Percentiles rank a stretch among this genome's conserved stretches.
phyloP scores from a whole-genome alignment of 2,113 vertebrate genomes.

The Microtus oregoni region DNA sequence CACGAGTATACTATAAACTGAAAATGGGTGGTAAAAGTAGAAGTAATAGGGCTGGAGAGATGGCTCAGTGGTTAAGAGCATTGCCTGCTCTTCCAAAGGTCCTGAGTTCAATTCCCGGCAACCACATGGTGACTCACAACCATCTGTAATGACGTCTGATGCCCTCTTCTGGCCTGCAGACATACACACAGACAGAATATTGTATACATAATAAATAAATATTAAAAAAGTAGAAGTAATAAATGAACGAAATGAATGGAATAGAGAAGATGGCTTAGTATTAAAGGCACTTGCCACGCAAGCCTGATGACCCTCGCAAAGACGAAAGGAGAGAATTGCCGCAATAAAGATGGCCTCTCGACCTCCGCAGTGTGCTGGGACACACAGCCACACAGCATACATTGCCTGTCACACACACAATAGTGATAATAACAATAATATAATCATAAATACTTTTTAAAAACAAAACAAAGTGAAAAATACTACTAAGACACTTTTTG shows the following conservation, averaged over 20 bases:
- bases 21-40: neutral
- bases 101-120: no score
- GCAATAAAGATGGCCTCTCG: neutral
- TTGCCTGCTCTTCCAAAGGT: no score
- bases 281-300: neutral
- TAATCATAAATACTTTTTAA: neutral
- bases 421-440: neutral
- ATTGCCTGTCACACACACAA: neutral
- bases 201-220: no score
- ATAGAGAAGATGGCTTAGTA: neutral
- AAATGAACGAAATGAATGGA: neutral
- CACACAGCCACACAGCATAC: neutral
- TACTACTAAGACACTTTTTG: neutral
- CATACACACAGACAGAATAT: no score
- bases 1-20: no score
- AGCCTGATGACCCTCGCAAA: neutral
- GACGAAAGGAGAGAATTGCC: no score
- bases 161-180: no score
- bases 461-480: neutral
- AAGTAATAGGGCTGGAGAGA: no score
- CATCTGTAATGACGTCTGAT: no score
- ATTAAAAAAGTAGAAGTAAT: neutral
- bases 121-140: no score
- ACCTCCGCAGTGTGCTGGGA: neutral
- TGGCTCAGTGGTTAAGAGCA: no score